Evolutionary conservation across 1,140 invertebrate genomes (phyloP), one percentile per base, ranked within the genome.

Genomic region (Araneus ventricosus): DNA sequence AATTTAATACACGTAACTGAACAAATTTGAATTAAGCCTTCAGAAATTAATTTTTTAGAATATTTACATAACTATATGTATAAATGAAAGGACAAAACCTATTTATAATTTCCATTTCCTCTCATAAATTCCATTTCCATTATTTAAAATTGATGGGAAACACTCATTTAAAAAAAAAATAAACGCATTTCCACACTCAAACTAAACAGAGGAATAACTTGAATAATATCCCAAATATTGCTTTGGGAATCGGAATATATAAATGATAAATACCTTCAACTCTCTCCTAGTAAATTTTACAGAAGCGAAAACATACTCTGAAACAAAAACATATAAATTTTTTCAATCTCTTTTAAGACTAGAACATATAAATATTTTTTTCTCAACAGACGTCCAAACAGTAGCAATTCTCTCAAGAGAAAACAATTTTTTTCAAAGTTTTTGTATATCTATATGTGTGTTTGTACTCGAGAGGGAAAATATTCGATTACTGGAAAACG

Each of bases 401-500:
- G 34, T 22, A 75, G 30, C 70, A 34, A 37, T 75, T 20, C 10
- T 34, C 30, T 22, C 70, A 34, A 22, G 70, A 34, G 34, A 75
- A 75, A 34, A 4, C 30, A 75, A 22, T 37, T 75, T 75, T 70
- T 75, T 75, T 75, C 70, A 5, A 14, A 20, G 17, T 37, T 75
- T 75, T 20, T 34, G 45, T 75, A 34, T 75, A 34, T 75, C 17
- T 75, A 37, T 75, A 75, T 61, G 14, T 63, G 27, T 37, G 17
- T 79, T 27, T 79, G 27, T 79, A 30, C 45, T 14, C 20, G 22
- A 41, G 27, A 75, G 34, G 37, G 70, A 52, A 52, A 45, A 41
- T 82, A 82, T 82, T 82, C 80, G 80, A 82, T 82, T 82, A 82
- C n/a, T 20, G 24, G 37, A 61, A 41, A 67, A 30, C 63, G 61